Evolutionary conservation across 1,140 invertebrate genomes (phyloP).

Genomic region (Drosophila arawakana): DNA sequence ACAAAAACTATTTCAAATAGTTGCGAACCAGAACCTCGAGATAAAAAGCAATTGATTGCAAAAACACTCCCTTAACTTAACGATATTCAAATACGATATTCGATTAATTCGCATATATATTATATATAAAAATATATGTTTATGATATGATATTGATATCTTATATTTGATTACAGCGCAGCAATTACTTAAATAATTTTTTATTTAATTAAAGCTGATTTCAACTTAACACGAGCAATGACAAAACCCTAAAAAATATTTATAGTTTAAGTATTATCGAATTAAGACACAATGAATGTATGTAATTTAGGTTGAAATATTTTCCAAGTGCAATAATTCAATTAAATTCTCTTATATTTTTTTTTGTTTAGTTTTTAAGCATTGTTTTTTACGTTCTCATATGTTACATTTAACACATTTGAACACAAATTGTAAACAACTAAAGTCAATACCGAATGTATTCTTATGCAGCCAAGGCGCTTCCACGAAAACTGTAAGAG

Average conservation of each 20-base stretch:
- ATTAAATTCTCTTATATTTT: slow-evolving; percentile 19
- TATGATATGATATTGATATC: slow-evolving; percentile 30
- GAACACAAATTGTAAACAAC: slow-evolving; percentile 26
- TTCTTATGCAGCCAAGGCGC: slow-evolving; percentile 44
- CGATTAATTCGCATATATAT: slow-evolving; percentile 22
- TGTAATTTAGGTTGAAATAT: slow-evolving; percentile 37
- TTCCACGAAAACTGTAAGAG: slow-evolving; percentile 29
- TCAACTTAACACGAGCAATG: slow-evolving; percentile 13
- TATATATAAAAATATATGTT: slow-evolving; percentile 16
- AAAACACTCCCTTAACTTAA: slow-evolving; percentile 34
- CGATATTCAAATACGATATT: slow-evolving; percentile 53
- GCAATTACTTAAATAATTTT: slow-evolving; percentile 39
- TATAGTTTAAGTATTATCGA: not conserved
- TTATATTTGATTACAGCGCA: slow-evolving; percentile 37
- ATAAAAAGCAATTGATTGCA: slow-evolving; percentile 37
- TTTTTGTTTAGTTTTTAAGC: slow-evolving; percentile 40
- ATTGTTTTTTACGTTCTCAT: slow-evolving; percentile 28
- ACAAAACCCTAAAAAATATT: not conserved
- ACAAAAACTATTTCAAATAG: slow-evolving; percentile 56
- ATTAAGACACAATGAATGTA: not conserved
- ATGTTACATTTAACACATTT: not conserved
- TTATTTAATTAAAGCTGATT: slow-evolving; percentile 13
- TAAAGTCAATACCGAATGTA: slow-evolving; percentile 50
- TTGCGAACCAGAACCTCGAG: slow-evolving; percentile 52
- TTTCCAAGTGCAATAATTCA: slow-evolving; percentile 59